phyloP scores from a whole-genome alignment of 2,113 vertebrate species.

The Propithecus coquereli region DNA sequence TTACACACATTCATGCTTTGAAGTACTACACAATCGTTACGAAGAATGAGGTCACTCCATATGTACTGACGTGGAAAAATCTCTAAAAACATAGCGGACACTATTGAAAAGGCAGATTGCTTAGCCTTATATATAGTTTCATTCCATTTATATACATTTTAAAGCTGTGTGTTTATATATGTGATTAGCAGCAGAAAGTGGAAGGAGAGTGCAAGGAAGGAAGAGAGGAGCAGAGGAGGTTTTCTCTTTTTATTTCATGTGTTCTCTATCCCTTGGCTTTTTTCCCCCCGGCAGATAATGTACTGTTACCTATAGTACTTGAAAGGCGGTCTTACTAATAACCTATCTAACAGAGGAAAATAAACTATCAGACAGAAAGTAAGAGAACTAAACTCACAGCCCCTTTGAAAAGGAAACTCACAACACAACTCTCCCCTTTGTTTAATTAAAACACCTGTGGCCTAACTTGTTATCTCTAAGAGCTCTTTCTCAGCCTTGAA shows the following conservation, averaged over 20 bases:
- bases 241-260: background rate
- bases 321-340: too few species aligned
- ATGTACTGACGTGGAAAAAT: background rate
- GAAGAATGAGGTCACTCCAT: background rate
- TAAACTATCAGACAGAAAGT: too few species aligned
- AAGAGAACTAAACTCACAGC: too few species aligned
- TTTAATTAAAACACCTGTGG: too few species aligned
- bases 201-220: background rate
- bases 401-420: too few species aligned
- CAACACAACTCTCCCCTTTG: too few species aligned
- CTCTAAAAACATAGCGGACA: background rate
- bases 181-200: too few species aligned
- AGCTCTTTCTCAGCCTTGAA: too few species aligned
- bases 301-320: too few species aligned
- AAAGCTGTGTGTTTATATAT: background rate
- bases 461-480: too few species aligned
- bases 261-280: background rate
- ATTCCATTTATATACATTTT: background rate
- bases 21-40: background rate
- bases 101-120: background rate
- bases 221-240: background rate
- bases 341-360: too few species aligned
- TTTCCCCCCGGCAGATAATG: background rate
- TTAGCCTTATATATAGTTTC: background rate
- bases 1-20: background rate